Evolutionary conservation across 1,140 invertebrate species (phyloP), one percentile per base, ranked within the genome.

Genomic region (Drosophila mauritiana): DNA sequence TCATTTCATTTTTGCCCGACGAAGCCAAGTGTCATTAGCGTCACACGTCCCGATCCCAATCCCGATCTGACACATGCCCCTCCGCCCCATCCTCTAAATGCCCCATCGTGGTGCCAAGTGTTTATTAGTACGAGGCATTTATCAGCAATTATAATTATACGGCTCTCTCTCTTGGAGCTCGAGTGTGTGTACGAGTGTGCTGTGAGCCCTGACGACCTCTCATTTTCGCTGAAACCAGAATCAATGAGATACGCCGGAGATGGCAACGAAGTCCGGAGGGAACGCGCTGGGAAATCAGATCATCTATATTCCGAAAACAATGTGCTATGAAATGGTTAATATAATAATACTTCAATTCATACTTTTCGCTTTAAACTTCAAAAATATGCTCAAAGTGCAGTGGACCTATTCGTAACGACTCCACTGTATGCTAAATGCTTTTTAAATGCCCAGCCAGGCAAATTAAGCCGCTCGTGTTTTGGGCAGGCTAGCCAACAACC

Each of bases 121-220:
- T 88, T 88, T 86, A 88, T 88, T 88, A 89, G 84, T 88, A 84
- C 64, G 77, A 83, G 77, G 69, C 84, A 88, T 89, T 88, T 88
- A 88, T 88, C 84, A 88, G 84, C 84, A 89, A 88, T 88, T 88
- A 88, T 88, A 88, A 88, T 89, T 88, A 83, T 88, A 80, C 69
- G 82, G 64, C 76, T 63, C 59, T 73, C 63, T 73, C 63, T 75
- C 58, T n/a, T 36, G 10, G 4, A 13, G 25, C 39, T 59, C 54
- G 22, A 63, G 54, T 63, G 54, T 78, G 70, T 86, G 7, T 45
- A 4, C 15, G 40, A 42, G 61, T 77, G 64, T 31, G 63, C 68
- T 64, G 67, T 72, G 84, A 89, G 82, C 84, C 72, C 74, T 69
- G 40, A 72, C 84, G 84, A 89, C 84, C 84, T 72, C 58, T 68